These are phyloP conservation scores for Ifrita kowaldi DNA, from an alignment of 2,113 vertebrate genomes.

Conservation along the genomic window DNA sequence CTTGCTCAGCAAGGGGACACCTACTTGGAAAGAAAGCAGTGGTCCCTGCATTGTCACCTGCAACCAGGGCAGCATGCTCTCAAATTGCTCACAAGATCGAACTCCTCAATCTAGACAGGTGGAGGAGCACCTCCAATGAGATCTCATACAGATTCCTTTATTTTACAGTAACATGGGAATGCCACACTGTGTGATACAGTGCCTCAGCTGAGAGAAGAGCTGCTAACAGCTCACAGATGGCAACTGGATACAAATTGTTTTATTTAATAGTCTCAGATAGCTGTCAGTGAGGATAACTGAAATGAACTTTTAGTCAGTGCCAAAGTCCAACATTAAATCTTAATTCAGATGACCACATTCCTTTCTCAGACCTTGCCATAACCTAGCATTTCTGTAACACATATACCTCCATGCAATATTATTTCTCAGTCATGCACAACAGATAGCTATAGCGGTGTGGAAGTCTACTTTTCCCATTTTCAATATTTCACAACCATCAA, in stretches of 20 bases:
- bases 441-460: fast-evolving
- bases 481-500: neutral
- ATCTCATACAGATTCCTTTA: neutral
- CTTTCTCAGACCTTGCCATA: neutral
- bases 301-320: neutral
- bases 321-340: neutral
- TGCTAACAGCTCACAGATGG: neutral
- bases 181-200: neutral
- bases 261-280: neutral
- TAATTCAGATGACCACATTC: neutral
- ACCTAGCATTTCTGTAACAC: neutral
- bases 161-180: neutral
- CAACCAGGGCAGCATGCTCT: neutral
- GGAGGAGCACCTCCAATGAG: neutral
- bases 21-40: neutral
- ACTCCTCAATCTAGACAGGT: neutral
- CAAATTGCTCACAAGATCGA: neutral
- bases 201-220: neutral
- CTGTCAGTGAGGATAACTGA: neutral
- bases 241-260: neutral
- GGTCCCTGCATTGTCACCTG: neutral
- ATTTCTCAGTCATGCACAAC: neutral
- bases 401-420: neutral
- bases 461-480: neutral
- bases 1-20: neutral